Evolutionary conservation across 1,140 invertebrate genomes (phyloP).

Genomic region (Aphelenchoides avenae): DNA sequence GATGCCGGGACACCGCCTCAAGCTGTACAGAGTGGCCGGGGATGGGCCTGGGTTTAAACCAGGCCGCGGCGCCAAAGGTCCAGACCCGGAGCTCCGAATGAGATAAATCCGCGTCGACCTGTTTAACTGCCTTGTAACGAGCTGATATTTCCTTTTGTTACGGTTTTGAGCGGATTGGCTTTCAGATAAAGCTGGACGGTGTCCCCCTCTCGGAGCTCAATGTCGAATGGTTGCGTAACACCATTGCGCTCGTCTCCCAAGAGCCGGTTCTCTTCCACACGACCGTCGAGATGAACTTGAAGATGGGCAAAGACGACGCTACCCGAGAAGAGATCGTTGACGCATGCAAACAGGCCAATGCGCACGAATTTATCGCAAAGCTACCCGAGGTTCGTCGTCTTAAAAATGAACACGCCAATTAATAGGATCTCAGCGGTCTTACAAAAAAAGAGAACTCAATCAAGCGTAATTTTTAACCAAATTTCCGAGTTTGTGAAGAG

Average conservation of each 20-base stretch:
- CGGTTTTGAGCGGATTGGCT: no score
- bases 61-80: no score
- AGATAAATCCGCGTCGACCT: no score
- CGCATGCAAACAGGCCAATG: conserved; percentile 55
- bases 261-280: conserved; percentile 75
- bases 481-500: no score
- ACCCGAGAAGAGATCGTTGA: conserved; percentile 66
- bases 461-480: no score
- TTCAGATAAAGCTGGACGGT: conserved; percentile 47
- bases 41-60: no score
- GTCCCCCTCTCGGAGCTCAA: conserved; percentile 44
- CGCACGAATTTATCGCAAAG: conserved; percentile 47
- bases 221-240: conserved; percentile 63
- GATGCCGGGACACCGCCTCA: no score
- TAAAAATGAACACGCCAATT: no score
- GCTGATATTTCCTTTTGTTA: neutral
- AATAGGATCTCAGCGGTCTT: no score
- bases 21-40: no score
- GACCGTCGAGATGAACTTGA: conserved; percentile 73
- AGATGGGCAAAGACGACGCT: conserved; percentile 70
- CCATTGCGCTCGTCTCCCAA: conserved; percentile 74
- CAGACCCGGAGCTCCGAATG: no score
- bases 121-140: neutral
- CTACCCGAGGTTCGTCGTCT: conserved; percentile 63
- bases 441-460: no score